Evolutionary conservation across 2,113 vertebrate genomes (phyloP).

Genomic region (Stegastes partitus): DNA sequence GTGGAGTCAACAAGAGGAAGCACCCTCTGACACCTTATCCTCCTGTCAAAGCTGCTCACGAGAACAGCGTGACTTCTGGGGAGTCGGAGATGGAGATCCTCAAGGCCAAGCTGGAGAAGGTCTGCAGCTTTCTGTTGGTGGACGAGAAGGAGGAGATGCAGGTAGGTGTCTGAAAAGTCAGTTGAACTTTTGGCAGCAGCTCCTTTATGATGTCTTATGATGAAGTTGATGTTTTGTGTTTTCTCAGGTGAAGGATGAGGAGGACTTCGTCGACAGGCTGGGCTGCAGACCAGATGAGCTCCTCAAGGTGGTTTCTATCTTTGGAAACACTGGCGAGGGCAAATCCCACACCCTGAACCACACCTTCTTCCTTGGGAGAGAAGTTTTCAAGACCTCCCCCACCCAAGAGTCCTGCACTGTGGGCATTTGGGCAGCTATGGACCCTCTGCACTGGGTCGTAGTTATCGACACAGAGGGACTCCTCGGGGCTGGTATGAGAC

Average conservation of each 20-base stretch:
- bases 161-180: constrained; percentile 73
- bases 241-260: constrained; percentile 91
- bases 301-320: constrained; percentile 98
- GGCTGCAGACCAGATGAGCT: constrained; percentile 93
- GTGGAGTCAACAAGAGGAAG: constrained; percentile 92
- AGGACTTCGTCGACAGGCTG: constrained; percentile 92
- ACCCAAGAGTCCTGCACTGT: constrained; percentile 98
- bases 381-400: constrained; percentile 97
- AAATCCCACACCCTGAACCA: constrained; percentile 99
- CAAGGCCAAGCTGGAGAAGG: constrained; percentile 91
- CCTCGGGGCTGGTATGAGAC: constrained; percentile 87
- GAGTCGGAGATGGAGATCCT: constrained; percentile 86
- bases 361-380: constrained; percentile 96
- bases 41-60: constrained; percentile 68
- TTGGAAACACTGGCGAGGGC: constrained; percentile 98
- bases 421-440: constrained; percentile 97
- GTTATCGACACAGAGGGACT: constrained; percentile 98
- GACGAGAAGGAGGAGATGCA: constrained; percentile 97
- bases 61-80: constrained; percentile 72
- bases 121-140: constrained; percentile 95
- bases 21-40: constrained; percentile 88
- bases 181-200: background rate
- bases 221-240: constrained; percentile 2
- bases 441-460: constrained; percentile 92
- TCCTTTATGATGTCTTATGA: background rate